Percentiles rank a stretch among this genome's conserved stretches.
These are phyloP conservation scores for Himalopsyche kuldschensis DNA, from an alignment of 2,888 invertebrate genomes.

Conservation along the genomic window DNA sequence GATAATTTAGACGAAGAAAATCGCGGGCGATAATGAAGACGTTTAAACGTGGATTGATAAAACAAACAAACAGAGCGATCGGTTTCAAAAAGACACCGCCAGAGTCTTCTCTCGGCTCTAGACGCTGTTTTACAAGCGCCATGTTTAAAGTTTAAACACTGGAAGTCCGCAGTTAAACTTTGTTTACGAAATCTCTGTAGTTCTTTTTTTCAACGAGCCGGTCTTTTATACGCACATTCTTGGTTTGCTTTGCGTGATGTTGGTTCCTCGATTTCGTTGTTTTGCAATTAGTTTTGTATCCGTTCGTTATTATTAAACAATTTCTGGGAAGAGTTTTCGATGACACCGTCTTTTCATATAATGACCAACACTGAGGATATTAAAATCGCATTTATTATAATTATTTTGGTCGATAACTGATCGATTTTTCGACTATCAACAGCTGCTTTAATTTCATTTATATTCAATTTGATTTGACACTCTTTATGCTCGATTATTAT, in stretches of 20 bases:
- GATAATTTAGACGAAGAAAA: not conserved
- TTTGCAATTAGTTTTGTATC: not conserved
- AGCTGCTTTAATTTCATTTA: no score
- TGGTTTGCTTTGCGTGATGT: constrained; percentile 13
- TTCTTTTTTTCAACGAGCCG: constrained; percentile 21
- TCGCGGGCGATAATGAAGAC: constrained; percentile 17
- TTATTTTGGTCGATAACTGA: no score
- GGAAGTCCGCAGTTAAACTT: constrained; percentile 33
- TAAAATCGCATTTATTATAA: no score
- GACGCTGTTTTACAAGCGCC: constrained; percentile 3
- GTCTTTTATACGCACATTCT: constrained; percentile 24
- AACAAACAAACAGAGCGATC: constrained; percentile 24
- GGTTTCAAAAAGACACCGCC: constrained; percentile 33
- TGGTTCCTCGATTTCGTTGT: not conserved
- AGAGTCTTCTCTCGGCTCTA: not conserved
- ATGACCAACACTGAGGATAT: no score
- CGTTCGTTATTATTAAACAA: not conserved
- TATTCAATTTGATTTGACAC: no score
- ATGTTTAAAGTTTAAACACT: constrained; percentile 16
- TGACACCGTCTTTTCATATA: no score
- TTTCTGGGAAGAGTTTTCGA: no score
- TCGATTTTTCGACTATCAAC: no score
- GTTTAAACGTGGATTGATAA: constrained; percentile 29
- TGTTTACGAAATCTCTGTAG: constrained; percentile 36
- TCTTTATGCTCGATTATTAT: no score